Evolutionary conservation across 2,888 invertebrate species (phyloP), one percentile per base, ranked within the genome.

Genomic region (Stenotaenia linearis): DNA sequence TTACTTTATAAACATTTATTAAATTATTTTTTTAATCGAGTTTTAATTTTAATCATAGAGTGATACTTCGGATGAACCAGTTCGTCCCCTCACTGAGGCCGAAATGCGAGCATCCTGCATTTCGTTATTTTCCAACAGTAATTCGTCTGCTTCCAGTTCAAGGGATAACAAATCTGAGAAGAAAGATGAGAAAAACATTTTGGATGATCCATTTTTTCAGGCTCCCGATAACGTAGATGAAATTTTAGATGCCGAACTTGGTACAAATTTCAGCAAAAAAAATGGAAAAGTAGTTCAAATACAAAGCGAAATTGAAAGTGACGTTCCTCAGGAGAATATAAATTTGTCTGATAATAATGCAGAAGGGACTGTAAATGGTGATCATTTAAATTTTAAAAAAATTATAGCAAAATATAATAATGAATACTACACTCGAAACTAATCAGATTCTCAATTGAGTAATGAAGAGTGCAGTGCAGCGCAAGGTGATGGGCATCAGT

Each of bases 61-160:
- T 56, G 56, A 56, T 56, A 56, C 56, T 56, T 56, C 56, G 56
- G 56, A 56, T 23, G 56, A 56, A 56, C 56, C 56, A 23, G 56
- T 56, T 56, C 56, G 56, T 56, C 56, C n/a, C 23, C 21, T 56
- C 7, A 56, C 56, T 18, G 56, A 15, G 56, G 56, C 56, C n/a
- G 56, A 56, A 56, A 56, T 56, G 56, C 56, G 56, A 56, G 56
- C 56, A 21, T 56, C 56, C 7, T 56, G 56, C n/a, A 56, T 18
- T 56, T 56, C 56, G 7, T 56, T 56, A 23, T 56, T 56, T 56
- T 56, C 56, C 9, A 56, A 56, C 18, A 15, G 50, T 15, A 50
- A 50, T 15, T 50, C 50, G 50, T 7, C 56, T 9, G 56, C 56
- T 56, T 56, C 56, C 7, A 56, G 23, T 18, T 56, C 56, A 9